phyloP scores from a whole-genome alignment of 2,113 vertebrate species.

The Athene cunicularia region DNA sequence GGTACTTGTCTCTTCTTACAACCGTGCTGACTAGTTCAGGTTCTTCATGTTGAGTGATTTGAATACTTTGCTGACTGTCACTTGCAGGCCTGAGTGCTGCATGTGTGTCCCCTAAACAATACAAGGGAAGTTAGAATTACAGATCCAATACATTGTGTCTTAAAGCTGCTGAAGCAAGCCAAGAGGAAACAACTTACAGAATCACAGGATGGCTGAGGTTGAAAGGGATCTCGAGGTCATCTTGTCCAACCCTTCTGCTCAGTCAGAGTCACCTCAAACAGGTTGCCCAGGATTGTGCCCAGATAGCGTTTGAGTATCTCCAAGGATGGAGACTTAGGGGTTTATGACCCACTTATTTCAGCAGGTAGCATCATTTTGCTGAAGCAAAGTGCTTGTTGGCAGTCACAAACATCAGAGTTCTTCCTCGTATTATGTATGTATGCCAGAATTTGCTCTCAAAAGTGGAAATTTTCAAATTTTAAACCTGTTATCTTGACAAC shows the following conservation, averaged over 20 bases:
- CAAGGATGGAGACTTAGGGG: not conserved
- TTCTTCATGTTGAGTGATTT: not conserved
- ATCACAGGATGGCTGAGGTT: not conserved
- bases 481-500: not conserved
- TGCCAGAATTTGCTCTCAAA: not conserved
- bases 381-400: not conserved
- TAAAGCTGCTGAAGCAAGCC: not conserved
- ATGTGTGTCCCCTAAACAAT: not conserved
- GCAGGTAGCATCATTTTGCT: not conserved
- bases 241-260: not conserved
- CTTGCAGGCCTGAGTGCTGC: not conserved
- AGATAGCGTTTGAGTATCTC: not conserved
- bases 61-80: not conserved
- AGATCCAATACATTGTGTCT: not conserved
- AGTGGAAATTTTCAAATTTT: not conserved
- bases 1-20: not conserved
- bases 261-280: not conserved
- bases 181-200: not conserved
- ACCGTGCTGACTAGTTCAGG: not conserved
- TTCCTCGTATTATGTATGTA: not conserved
- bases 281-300: not conserved
- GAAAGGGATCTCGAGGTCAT: not conserved
- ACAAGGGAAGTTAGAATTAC: not conserved
- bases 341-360: not conserved
- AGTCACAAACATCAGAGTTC: not conserved